Evolutionary conservation across 1,140 invertebrate genomes (phyloP).

Genomic region (Sycophila sp.): DNA sequence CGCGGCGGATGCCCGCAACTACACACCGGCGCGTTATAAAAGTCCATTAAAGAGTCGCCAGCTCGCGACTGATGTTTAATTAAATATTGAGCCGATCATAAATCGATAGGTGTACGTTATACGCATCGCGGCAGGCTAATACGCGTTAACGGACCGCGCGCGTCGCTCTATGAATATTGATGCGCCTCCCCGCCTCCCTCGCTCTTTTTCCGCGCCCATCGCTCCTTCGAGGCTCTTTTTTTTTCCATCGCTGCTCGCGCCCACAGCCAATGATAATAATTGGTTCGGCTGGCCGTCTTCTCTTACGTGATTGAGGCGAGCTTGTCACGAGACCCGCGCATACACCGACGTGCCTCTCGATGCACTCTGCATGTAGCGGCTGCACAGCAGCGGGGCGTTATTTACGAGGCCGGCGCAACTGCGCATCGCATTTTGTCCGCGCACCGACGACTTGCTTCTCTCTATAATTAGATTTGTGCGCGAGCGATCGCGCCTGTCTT

Average conservation of each 20-base stretch:
- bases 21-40: conserved; percentile 1
- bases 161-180: conserved; percentile 45
- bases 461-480: conserved; percentile 25
- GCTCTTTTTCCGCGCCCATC: conserved; percentile 35
- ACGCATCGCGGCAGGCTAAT: neutral
- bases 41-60: conserved; percentile 9
- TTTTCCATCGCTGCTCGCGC: too few relatives aligned
- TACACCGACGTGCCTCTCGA: neutral
- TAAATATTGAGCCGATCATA: conserved; percentile 28
- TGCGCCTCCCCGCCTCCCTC: conserved; percentile 29
- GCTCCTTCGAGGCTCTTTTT: too few relatives aligned
- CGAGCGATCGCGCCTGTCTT: neutral
- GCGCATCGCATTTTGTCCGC: neutral
- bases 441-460: neutral
- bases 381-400: too few relatives aligned
- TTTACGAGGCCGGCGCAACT: conserved; percentile 10
- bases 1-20: neutral
- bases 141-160: conserved; percentile 3
- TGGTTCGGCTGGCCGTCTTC: conserved; percentile 32
- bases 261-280: conserved; percentile 45
- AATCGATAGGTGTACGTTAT: conserved; percentile 6
- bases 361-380: too few relatives aligned
- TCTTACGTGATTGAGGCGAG: conserved; percentile 46
- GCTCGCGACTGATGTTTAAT: conserved; percentile 12
- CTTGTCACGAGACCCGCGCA: conserved; percentile 41